Evolutionary conservation across 2,797 vertebrate genomes (phyloP), one percentile per base, ranked within the genome.

Genomic region (Jordanella pulchra): DNA sequence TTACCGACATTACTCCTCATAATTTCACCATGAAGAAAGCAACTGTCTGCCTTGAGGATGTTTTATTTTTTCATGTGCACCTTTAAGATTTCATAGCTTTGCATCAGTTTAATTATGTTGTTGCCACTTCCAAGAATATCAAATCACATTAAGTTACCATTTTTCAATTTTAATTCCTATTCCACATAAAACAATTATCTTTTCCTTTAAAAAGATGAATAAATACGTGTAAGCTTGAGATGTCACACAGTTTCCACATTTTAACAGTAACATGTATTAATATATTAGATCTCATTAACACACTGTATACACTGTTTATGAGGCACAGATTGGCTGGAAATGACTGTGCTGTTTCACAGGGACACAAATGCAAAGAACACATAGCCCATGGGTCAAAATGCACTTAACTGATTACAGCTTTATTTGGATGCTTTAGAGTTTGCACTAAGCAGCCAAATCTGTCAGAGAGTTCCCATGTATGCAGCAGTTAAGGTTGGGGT

Each of bases 331-430:
- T 73, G 72, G 55, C 17, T 73, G 73, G 54, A 82, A 84, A 76
- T 66, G 69, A 81, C 71, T 63, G 53, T 45, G 17, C 39, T 42
- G 1, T 44, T 55, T 65, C 21, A 45, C 66, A 48, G 61, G 68
- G 73, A 50, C 6, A 39, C 65, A 71, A 77, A 73, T 56, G 70
- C 44, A 56, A 72, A 73, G 65, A 28, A 18, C 32, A 72, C 56
- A 28, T 61, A 65, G 77, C 83, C 79, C 54, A 64, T 3, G 72
- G 84, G 78, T 83, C 85, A 30, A 25, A 79, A 80, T 75, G 76
- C 83, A 78, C 84, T 87, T 76, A 75, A 69, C 76, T 89, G 84
- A 90, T 92, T 86, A 76, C 76, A 78, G 67, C 83, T 90, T 87
- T 78, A 84, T 87, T 85, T 65, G 30, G 76, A 86, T 74, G 78